These are phyloP conservation scores for Allophyes oxyacanthae DNA, from an alignment of 2,888 invertebrate genomes.

Conservation along the genomic window DNA sequence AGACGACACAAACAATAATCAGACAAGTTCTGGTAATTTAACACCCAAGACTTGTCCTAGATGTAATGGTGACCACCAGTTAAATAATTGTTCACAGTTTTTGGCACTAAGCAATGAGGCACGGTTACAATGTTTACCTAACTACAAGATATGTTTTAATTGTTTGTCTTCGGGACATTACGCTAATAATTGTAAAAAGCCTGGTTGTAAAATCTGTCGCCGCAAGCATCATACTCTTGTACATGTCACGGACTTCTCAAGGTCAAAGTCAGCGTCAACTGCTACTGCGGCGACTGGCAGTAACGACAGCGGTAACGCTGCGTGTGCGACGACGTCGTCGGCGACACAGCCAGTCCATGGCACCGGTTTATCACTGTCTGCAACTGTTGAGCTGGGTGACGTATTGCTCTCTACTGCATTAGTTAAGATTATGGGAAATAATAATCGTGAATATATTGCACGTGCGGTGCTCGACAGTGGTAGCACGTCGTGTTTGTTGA, in stretches of 20 bases:
- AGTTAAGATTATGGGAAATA: conserved; percentile 26
- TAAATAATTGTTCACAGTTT: not conserved
- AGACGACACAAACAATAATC: too few relatives aligned
- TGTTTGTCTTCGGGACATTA: conserved; percentile 44
- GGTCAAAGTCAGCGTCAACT: too few relatives aligned
- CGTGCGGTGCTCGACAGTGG: conserved; percentile 18
- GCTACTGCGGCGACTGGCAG: too few relatives aligned
- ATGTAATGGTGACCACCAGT: not conserved
- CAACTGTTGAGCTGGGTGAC: conserved; percentile 1
- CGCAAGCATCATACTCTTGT: conserved; percentile 31
- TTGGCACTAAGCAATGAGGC: conserved; percentile 1
- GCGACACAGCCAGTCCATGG: too few relatives aligned
- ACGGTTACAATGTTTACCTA: not conserved
- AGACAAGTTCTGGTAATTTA: too few relatives aligned
- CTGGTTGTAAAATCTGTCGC: conserved; percentile 28
- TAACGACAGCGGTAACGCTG: too few relatives aligned
- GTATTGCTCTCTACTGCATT: conserved; percentile 34
- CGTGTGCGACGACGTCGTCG: too few relatives aligned
- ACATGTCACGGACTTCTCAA: conserved; percentile 5
- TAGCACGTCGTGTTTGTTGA: conserved; percentile 33
- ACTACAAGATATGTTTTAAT: conserved; percentile 41
- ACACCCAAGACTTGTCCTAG: not conserved
- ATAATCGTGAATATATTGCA: conserved; percentile 20
- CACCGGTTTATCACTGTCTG: too few relatives aligned
- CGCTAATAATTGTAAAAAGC: conserved; percentile 34